phyloP scores from a whole-genome alignment of 2,888 invertebrate species.

The Eupithecia subfuscata region DNA sequence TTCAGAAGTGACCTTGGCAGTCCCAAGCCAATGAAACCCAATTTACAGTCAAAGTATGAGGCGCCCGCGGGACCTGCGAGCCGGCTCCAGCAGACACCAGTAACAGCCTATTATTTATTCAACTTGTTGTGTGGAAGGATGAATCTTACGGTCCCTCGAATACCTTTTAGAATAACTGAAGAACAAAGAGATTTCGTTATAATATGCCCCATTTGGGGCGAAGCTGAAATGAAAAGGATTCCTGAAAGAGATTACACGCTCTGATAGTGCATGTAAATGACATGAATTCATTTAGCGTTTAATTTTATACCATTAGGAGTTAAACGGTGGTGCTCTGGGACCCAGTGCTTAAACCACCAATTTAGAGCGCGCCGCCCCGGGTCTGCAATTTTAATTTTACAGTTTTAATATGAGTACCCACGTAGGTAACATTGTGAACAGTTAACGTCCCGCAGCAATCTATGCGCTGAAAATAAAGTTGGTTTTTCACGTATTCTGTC shows the following conservation, averaged over 20 bases:
- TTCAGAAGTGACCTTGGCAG: slow-evolving; percentile 36
- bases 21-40: slow-evolving; percentile 49
- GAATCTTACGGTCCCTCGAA: slow-evolving; percentile 46
- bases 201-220: slow-evolving; percentile 33
- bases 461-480: background rate
- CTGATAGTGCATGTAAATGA: slow-evolving; percentile 38
- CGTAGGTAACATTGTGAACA: background rate
- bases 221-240: slow-evolving; percentile 34
- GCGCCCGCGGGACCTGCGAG: slow-evolving; percentile 33
- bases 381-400: slow-evolving; percentile 12
- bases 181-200: slow-evolving; percentile 38
- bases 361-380: slow-evolving; percentile 19
- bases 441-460: background rate
- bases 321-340: slow-evolving; percentile 32
- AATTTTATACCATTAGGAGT: slow-evolving; percentile 36
- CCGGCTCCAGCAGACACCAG: slow-evolving; percentile 40
- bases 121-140: slow-evolving; percentile 46
- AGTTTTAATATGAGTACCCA: slow-evolving; percentile 7
- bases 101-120: slow-evolving; percentile 52
- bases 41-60: slow-evolving; percentile 50
- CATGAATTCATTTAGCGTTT: slow-evolving; percentile 37
- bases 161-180: slow-evolving; percentile 38
- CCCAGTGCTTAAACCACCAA: slow-evolving; percentile 24
- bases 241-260: slow-evolving; percentile 36
- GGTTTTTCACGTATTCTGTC: background rate